Percentiles rank a stretch among this genome's conserved stretches.
Conservation (phyloP, 2,888 invertebrate species). For the Digitonthophagus gazella region DNA sequence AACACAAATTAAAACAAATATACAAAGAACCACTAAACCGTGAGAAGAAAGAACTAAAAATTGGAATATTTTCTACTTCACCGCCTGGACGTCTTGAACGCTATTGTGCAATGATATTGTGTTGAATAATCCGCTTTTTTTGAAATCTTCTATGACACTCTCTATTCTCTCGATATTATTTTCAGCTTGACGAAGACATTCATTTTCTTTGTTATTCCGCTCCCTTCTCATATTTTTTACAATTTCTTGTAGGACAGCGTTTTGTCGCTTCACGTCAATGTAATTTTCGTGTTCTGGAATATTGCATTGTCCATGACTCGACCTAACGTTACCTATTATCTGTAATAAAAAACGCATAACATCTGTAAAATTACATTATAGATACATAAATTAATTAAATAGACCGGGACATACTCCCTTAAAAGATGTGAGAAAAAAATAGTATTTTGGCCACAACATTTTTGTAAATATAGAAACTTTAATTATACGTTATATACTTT, state of each 20-base stretch:
- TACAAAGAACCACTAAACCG: too few species aligned
- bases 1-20: too few species aligned
- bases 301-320: conserved; percentile 20
- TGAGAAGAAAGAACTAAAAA: too few species aligned
- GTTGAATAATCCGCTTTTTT: conserved; percentile 11
- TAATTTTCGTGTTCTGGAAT: conserved; percentile 28
- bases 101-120: conserved; percentile 1
- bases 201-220: conserved; percentile 20
- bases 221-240: conserved; percentile 35
- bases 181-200: conserved; percentile 26
- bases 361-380: background rate
- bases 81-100: background rate
- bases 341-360: background rate
- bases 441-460: too few species aligned
- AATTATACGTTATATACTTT: too few species aligned
- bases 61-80: background rate
- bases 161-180: conserved; percentile 31
- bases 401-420: too few species aligned
- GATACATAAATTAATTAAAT: too few species aligned
- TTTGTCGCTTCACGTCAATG: conserved; percentile 31
- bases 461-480: too few species aligned
- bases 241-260: conserved; percentile 32
- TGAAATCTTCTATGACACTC: conserved; percentile 25
- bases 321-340: background rate
- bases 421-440: too few species aligned